A percentile compares a stretch with the other conserved stretches of the same genome.
These are phyloP conservation scores for Aporrectodea caliginosa DNA, from an alignment of 1,140 invertebrate species.

Conservation along the genomic window DNA sequence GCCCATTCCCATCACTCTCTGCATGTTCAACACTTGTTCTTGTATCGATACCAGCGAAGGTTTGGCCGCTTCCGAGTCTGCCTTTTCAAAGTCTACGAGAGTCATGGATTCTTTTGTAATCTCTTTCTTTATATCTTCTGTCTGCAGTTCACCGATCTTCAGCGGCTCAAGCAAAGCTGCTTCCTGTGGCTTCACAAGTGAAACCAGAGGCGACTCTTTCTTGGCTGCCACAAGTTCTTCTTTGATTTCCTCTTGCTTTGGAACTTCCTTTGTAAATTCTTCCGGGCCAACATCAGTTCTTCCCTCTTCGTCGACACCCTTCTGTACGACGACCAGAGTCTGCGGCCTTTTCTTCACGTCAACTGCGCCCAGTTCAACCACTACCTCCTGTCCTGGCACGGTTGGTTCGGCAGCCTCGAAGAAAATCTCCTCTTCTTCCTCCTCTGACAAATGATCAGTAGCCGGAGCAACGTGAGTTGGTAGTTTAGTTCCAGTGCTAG, in stretches of 20 bases:
- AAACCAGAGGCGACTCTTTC: conserved; percentile 8
- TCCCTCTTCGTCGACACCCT: conserved; percentile 3
- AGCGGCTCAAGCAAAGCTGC: conserved; percentile 14
- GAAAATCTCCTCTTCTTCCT: conserved; percentile 33
- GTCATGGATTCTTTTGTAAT: conserved; percentile 20
- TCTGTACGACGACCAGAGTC: conserved; percentile 17
- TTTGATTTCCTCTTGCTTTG: conserved; percentile 29
- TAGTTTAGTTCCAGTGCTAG: conserved; percentile 26
- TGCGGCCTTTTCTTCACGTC: conserved; percentile 14
- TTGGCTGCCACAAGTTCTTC: conserved; percentile 16
- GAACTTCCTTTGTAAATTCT: conserved; percentile 10
- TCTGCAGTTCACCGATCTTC: conserved; percentile 9
- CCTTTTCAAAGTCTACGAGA: conserved; percentile 6
- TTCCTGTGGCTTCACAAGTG: conserved; percentile 24
- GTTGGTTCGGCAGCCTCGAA: conserved; percentile 27
- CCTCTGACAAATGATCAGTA: conserved; percentile 31
- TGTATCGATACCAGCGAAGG: conserved; percentile 18
- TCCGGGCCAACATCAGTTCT: conserved; percentile 16
- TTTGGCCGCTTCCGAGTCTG: background rate
- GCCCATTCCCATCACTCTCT: conserved; percentile 21
- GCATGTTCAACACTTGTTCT: conserved; percentile 22
- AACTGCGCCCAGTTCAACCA: conserved; percentile 15
- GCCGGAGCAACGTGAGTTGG: conserved; percentile 18
- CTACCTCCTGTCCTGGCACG: conserved; percentile 7
- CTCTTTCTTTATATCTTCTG: conserved; percentile 18